These are phyloP conservation scores for Psammodynastes pulverulentus DNA, from an alignment of 2,113 vertebrate species.

Conservation along the genomic window DNA sequence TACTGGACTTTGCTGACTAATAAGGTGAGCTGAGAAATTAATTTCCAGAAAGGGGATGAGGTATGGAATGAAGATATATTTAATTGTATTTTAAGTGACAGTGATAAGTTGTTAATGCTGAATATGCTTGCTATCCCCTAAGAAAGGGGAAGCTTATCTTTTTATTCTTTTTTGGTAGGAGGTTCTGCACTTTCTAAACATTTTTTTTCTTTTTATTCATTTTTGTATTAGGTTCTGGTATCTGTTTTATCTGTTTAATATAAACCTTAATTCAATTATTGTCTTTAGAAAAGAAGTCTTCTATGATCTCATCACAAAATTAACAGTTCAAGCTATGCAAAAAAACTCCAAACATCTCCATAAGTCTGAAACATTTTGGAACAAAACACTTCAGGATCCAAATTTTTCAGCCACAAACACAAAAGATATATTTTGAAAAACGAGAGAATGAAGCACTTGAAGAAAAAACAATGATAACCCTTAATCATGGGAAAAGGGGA, in stretches of 20 bases:
- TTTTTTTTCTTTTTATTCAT: neutral
- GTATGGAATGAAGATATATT: neutral
- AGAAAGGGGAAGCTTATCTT: neutral
- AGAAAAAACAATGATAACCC: too few relatives aligned
- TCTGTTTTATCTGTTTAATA: neutral
- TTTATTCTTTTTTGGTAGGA: neutral
- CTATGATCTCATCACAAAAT: too few relatives aligned
- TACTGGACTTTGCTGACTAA: neutral
- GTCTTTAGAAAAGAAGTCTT: too few relatives aligned
- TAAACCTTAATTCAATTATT: neutral
- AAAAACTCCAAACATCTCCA: neutral
- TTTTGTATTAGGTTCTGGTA: neutral
- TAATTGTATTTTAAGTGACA: neutral
- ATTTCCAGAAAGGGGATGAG: neutral
- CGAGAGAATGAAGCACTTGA: neutral
- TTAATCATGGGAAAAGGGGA: too few relatives aligned
- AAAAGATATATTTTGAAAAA: neutral
- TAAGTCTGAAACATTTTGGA: neutral
- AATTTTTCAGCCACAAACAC: neutral
- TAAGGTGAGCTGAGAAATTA: neutral
- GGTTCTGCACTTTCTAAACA: neutral
- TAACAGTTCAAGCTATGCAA: too few relatives aligned
- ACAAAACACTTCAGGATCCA: neutral
- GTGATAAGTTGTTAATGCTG: neutral
- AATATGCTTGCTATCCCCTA: neutral